phyloP scores from a whole-genome alignment of 2,113 vertebrate genomes.

The Acanthisitta chloris region DNA sequence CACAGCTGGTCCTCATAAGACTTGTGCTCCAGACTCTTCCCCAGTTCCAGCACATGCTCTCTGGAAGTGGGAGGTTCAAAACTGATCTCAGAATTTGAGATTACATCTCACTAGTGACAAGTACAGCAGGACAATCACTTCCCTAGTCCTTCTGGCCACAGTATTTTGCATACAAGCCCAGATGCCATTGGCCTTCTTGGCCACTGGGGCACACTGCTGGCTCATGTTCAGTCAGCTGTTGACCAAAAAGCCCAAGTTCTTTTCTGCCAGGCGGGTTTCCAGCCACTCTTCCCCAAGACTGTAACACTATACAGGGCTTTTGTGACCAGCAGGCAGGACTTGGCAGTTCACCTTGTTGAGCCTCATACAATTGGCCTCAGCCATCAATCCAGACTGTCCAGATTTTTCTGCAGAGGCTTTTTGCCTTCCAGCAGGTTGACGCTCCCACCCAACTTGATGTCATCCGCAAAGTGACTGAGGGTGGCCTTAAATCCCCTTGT shows the following conservation, averaged over 20 bases:
- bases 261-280: background rate
- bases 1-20: background rate
- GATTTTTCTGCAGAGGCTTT: background rate
- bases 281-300: background rate
- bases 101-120: background rate
- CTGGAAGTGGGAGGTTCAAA: background rate
- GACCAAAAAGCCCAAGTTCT: background rate
- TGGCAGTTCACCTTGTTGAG: accelerated
- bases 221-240: background rate
- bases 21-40: background rate
- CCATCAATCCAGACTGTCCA: accelerated
- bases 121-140: background rate
- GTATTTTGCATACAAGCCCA: background rate
- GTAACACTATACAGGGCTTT: background rate
- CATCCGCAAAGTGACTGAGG: background rate
- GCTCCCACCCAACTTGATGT: background rate
- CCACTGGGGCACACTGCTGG: background rate
- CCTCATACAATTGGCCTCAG: background rate
- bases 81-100: background rate
- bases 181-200: background rate
- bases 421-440: background rate
- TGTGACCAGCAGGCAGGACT: background rate
- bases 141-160: background rate
- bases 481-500: background rate
- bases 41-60: background rate